Percentiles rank a stretch among this genome's conserved stretches.
phyloP scores from a whole-genome alignment of 2,888 invertebrate species.

The Sceliomorpha sp. region DNA sequence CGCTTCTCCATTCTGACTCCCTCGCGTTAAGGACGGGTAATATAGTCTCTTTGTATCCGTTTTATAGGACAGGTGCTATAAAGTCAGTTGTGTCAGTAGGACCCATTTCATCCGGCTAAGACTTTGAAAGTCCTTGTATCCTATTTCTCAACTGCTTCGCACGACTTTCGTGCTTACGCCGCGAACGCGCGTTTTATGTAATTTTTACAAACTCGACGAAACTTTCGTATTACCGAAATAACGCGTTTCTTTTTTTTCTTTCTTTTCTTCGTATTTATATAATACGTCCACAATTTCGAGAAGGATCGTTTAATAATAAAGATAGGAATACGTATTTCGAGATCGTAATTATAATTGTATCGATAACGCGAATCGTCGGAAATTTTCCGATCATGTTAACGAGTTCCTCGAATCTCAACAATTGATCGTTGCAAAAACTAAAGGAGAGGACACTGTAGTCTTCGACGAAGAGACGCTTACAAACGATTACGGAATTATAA shows the following conservation, averaged over 20 bases:
- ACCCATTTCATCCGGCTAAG: slow-evolving; percentile 31
- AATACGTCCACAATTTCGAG: too few species aligned
- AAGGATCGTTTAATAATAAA: too few species aligned
- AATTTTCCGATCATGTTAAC: too few species aligned
- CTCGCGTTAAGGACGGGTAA: slow-evolving; percentile 62
- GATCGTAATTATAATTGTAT: too few species aligned
- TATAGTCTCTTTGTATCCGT: slow-evolving; percentile 76
- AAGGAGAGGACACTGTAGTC: too few species aligned
- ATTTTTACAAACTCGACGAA: slow-evolving; percentile 41
- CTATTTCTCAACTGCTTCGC: slow-evolving; percentile 27
- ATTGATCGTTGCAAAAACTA: too few species aligned
- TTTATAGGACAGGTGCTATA: slow-evolving; percentile 73
- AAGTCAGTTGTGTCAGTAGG: slow-evolving; percentile 61
- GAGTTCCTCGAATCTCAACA: too few species aligned
- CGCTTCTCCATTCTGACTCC: slow-evolving; percentile 66
- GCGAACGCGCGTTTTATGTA: slow-evolving; percentile 32
- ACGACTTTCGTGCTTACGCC: slow-evolving; percentile 18
- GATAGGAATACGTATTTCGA: too few species aligned
- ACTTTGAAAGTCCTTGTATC: slow-evolving; percentile 38
- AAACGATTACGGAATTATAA: slow-evolving; percentile 28
- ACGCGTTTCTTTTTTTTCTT: neutral
- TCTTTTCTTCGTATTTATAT: too few species aligned
- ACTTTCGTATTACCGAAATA: slow-evolving; percentile 19
- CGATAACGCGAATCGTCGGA: too few species aligned
- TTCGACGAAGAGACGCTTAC: slow-evolving; percentile 1